Percentiles rank a stretch among this genome's conserved stretches.
Evolutionary conservation across 2,888 invertebrate genomes (phyloP).

Genomic region (Dynastes grantii): DNA sequence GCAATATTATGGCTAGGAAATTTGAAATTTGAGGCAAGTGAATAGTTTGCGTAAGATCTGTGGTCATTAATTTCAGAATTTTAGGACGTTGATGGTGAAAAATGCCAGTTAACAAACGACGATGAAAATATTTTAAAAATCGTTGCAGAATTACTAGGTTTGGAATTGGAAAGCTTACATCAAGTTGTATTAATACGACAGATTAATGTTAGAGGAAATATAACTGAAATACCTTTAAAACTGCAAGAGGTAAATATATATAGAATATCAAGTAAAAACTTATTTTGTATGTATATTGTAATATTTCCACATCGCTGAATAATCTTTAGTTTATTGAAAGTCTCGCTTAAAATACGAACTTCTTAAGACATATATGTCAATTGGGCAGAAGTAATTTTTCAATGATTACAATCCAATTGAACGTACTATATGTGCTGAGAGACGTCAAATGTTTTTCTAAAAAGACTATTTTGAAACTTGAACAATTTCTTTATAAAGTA

Average conservation of each 20-base stretch:
- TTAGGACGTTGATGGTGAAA: slow-evolving; percentile 90
- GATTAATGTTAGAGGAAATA: slow-evolving; percentile 94
- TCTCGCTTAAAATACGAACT: no score
- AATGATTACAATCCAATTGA: no score
- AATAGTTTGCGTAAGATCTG: slow-evolving; percentile 1
- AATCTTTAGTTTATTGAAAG: no score
- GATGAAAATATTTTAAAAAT: slow-evolving; percentile 83
- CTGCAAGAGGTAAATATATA: slow-evolving; percentile 80
- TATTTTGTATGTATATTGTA: no score
- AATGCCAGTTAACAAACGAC: slow-evolving; percentile 81
- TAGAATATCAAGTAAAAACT: background rate
- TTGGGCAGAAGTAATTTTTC: no score
- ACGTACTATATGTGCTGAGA: no score
- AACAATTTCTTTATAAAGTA: no score
- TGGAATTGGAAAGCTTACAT: slow-evolving; percentile 82
- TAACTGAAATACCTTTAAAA: slow-evolving; percentile 92
- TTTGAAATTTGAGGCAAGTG: slow-evolving; percentile 80
- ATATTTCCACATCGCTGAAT: no score
- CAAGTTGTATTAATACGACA: slow-evolving; percentile 85
- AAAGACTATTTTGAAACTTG: no score
- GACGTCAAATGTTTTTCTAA: no score
- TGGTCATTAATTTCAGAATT: slow-evolving; percentile 47
- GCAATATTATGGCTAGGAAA: slow-evolving; percentile 95
- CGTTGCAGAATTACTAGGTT: slow-evolving; percentile 82
- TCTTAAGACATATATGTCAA: no score